Evolutionary conservation across 2,888 invertebrate species (phyloP).

Genomic region (Mesochorus sp.): DNA sequence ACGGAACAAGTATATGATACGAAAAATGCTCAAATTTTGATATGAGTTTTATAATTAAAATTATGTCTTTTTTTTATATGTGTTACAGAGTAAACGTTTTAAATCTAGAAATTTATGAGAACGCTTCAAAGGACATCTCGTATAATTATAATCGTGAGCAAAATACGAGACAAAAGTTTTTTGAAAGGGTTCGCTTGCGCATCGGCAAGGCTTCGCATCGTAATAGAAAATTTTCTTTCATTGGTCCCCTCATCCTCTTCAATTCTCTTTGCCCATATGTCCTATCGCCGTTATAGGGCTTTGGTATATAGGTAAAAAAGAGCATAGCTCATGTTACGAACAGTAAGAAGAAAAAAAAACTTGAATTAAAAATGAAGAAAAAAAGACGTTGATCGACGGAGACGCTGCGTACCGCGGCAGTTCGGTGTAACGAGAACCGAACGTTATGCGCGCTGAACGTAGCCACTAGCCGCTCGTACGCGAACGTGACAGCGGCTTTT

Average conservation of each 20-base stretch:
- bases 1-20: background rate
- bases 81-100: too few relatives aligned
- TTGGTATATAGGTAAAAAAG: background rate
- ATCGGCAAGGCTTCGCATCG: background rate
- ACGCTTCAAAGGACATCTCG: too few relatives aligned
- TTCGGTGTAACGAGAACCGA: constrained; percentile 61
- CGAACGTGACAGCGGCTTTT: constrained; percentile 64
- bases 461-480: constrained; percentile 2
- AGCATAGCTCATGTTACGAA: background rate
- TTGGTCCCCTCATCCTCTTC: background rate
- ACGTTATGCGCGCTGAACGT: too few relatives aligned
- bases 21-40: too few relatives aligned
- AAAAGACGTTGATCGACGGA: constrained; percentile 40
- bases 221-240: background rate
- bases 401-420: constrained; percentile 6
- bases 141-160: background rate
- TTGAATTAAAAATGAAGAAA: constrained; percentile 20
- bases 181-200: background rate
- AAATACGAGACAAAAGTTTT: constrained; percentile 6
- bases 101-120: too few relatives aligned
- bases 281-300: background rate
- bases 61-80: too few relatives aligned
- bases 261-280: background rate
- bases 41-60: too few relatives aligned
- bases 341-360: constrained; percentile 36